Percentiles rank a stretch among this genome's conserved stretches.
phyloP scores from a whole-genome alignment of 1,140 invertebrate species.

The Leptoteleia sp. region DNA sequence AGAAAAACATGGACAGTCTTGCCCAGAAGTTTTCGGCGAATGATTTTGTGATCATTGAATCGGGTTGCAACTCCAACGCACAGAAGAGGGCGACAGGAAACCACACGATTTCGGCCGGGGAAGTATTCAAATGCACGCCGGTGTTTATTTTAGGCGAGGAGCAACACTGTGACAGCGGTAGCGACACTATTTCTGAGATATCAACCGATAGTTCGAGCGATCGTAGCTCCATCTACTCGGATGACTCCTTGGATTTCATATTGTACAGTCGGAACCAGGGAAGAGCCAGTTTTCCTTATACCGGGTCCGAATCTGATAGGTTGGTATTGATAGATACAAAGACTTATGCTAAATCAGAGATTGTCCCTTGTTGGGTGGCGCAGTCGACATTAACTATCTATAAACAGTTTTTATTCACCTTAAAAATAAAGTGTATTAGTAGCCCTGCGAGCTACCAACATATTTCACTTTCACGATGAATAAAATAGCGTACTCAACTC shows the following conservation, averaged over 20 bases:
- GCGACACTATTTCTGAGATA: conserved; percentile 82
- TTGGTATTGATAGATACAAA: conserved; percentile 13
- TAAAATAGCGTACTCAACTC: too few species aligned
- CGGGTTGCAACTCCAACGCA: conserved; percentile 33
- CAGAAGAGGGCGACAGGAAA: conserved; percentile 78
- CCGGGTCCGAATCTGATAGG: conserved; percentile 69
- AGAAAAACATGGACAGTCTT: conserved; percentile 79
- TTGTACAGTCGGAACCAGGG: conserved; percentile 77
- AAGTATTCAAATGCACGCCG: conserved; percentile 81
- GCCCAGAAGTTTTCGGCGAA: conserved; percentile 78
- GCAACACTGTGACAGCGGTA: conserved; percentile 81
- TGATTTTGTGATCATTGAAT: conserved; percentile 76
- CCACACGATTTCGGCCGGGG: conserved; percentile 80
- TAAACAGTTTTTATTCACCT: too few species aligned
- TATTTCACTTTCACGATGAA: too few species aligned
- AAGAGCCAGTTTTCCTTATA: conserved; percentile 77
- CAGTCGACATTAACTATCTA: background rate
- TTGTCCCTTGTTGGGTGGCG: too few species aligned
- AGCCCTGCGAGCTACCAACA: too few species aligned
- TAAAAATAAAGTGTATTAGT: too few species aligned
- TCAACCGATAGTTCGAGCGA: conserved; percentile 83
- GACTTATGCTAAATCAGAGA: too few species aligned
- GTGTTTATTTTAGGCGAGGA: conserved; percentile 81
- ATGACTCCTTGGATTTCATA: conserved; percentile 81
- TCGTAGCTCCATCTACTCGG: conserved; percentile 83